These are phyloP conservation scores for Pseudonaja textilis DNA, from an alignment of 2,113 vertebrate species.

Conservation along the genomic window DNA sequence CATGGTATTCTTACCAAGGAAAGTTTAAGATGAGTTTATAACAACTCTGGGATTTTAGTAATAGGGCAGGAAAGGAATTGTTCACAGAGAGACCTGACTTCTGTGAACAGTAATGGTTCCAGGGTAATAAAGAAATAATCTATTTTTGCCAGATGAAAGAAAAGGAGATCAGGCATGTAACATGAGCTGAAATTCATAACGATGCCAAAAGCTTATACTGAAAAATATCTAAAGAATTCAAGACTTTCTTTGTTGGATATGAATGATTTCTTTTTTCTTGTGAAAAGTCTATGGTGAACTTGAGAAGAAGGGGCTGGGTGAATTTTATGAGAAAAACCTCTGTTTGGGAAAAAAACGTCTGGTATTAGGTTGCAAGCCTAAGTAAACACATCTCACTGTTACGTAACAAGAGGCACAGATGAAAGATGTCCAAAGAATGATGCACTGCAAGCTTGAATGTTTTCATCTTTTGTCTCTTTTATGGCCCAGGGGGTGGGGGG, in stretches of 20 bases:
- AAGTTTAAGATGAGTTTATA: conserved; percentile 58
- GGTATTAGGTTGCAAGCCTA: conserved; percentile 68
- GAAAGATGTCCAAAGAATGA: conserved; percentile 68
- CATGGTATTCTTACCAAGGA: not conserved
- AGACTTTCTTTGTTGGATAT: conserved; percentile 74
- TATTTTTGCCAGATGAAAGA: conserved; percentile 81
- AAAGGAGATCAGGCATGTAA: conserved; percentile 75
- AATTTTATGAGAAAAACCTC: conserved; percentile 78
- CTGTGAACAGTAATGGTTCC: conserved; percentile 67
- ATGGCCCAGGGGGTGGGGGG: not conserved
- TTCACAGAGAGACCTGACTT: conserved; percentile 61
- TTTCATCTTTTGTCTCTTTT: conserved; percentile 29
- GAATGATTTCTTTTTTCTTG: conserved; percentile 81
- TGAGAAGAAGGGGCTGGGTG: conserved; percentile 77
- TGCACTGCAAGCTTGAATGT: conserved; percentile 52
- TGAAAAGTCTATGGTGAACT: conserved; percentile 76
- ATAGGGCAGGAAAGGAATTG: conserved; percentile 58
- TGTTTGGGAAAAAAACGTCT: conserved; percentile 68
- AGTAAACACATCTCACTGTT: conserved; percentile 53
- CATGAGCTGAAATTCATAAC: conserved; percentile 67
- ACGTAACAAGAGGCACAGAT: conserved; percentile 62
- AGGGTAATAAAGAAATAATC: conserved; percentile 77
- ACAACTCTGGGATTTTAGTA: conserved; percentile 44
- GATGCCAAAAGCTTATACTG: conserved; percentile 74
- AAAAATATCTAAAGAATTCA: conserved; percentile 78